Conservation (phyloP, 92 coral and sea anemone genomes). For the Parazoanthus atlanticus region DNA sequence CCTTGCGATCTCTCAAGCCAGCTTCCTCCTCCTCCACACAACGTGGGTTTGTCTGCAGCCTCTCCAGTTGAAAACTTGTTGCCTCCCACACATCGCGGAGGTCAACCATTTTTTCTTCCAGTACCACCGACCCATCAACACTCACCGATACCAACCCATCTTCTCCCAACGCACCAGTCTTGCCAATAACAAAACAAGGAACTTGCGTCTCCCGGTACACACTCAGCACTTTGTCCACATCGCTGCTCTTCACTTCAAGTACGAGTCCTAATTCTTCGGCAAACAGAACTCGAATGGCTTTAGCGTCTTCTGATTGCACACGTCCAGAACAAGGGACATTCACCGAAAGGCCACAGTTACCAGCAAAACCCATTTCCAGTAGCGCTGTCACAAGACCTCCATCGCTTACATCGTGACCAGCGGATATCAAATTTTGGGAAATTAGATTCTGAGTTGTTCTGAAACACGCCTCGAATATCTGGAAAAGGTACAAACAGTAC, state of each 20-base stretch:
- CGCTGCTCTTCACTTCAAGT: slow-evolving; percentile 72
- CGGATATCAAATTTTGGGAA: slow-evolving; percentile 63
- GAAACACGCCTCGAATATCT: slow-evolving; percentile 79
- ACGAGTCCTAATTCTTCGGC: slow-evolving; percentile 95
- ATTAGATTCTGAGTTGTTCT: slow-evolving; percentile 83
- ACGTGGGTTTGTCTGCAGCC: slow-evolving; percentile 88
- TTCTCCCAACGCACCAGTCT: slow-evolving; percentile 69
- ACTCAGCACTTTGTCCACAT: slow-evolving; percentile 66
- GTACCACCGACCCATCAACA: slow-evolving; percentile 73
- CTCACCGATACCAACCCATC: slow-evolving; percentile 68
- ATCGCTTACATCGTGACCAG: slow-evolving; percentile 98
- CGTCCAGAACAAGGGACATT: slow-evolving; percentile 56
- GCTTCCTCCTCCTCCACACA: slow-evolving; percentile 89
- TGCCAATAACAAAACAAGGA: slow-evolving; percentile 76
- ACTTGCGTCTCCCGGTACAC: slow-evolving; percentile 67
- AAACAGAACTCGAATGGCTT: slow-evolving; percentile 71
- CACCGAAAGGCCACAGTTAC: slow-evolving; percentile 82
- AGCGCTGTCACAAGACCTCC: slow-evolving; percentile 89
- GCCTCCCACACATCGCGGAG: slow-evolving; percentile 97
- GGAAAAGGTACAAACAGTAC: slow-evolving; percentile 38
- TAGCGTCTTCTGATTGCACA: slow-evolving; percentile 46
- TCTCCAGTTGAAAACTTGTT: slow-evolving; percentile 93
- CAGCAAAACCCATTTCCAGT: slow-evolving; percentile 97
- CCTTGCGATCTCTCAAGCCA: slow-evolving; percentile 71
- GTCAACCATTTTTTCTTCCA: slow-evolving; percentile 88